Base-by-base conservation (phyloP, 2,797 vertebrate species). In the Avahi laniger region DNA sequence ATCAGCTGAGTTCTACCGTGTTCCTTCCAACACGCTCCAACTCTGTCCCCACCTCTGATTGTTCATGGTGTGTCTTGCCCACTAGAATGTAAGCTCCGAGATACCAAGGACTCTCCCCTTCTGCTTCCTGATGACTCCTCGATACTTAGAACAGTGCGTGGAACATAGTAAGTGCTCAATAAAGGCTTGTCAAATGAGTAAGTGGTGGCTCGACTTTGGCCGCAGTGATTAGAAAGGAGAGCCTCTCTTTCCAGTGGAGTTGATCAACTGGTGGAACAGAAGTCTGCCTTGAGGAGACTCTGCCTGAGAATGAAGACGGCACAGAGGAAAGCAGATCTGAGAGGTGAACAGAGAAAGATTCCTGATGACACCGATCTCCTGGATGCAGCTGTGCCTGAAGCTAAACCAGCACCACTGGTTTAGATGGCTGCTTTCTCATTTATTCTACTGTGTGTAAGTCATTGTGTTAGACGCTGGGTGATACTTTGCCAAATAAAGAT, bases 321-420 rank as follows among this genome's bases (percentile, higher is more conserved):
- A 46, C 10, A 3, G 84, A 87, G 52, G 41, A 59, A 46, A 91
- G 38, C 20, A 43, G 30, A 41, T n/a, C 20, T 7, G 6, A 81
- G 50, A 76, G 54, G n/a, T 12, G 24, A 26, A 50, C 7, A 17
- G 75, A 61, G 57, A 80, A 70, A 59, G 48, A 15, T 43, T 22
- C 48, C 54, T 13, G 4, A 41, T 35, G 57, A n/a, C 5, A 0
- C 5, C 0, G 38, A 7, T 33, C 35, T 43, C 72, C 89, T 91
- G 38, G 96, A 65, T 83, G 61, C 69, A 50, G 18, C 24, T 8
- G 14, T 20, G 33, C 81, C 91, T 91, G 95, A 91, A 96, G 83
- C 75, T 3, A 48, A 4, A 0, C 63, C 52, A 24, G 26, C 72
- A 11, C 10, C 52, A 22, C 3, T 20, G 57, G 7, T 14, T 5